A percentile compares a stretch with the other conserved stretches of the same genome.
phyloP scores from a whole-genome alignment of 2,113 vertebrate genomes.

The Sapayoa aenigma region DNA sequence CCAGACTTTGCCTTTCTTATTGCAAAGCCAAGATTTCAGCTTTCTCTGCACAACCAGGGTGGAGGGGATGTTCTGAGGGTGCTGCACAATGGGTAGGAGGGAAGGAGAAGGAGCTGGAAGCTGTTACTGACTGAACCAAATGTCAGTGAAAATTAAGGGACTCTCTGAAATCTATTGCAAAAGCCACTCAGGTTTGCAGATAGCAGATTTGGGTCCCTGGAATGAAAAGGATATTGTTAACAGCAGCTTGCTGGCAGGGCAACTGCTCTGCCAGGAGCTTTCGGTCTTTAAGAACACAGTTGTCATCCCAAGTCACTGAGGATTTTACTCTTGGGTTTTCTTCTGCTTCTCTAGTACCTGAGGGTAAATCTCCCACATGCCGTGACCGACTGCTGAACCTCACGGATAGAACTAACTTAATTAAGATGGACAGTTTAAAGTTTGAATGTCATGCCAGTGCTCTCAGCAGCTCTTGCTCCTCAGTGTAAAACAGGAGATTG shows the following conservation, averaged over 20 bases:
- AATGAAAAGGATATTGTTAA: conserved; percentile 65
- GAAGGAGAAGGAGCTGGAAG: not conserved
- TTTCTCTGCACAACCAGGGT: not conserved
- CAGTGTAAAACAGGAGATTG: not conserved
- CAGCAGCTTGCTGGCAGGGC: conserved; percentile 40
- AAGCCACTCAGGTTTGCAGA: conserved; percentile 35
- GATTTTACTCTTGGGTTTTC: conserved; percentile 47
- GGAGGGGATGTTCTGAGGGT: not conserved
- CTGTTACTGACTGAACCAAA: conserved; percentile 6
- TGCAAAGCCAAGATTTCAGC: not conserved
- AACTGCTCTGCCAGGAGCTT: conserved; percentile 56
- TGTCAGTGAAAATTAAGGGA: conserved; percentile 11
- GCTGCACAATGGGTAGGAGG: not conserved
- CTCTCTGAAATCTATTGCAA: not conserved
- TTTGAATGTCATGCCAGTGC: not conserved
- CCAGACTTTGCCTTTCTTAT: not conserved
- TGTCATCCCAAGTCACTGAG: conserved; percentile 55
- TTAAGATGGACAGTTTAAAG: conserved; percentile 43
- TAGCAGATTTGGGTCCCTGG: not conserved
- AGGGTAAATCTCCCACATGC: conserved; percentile 31
- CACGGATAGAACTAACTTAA: conserved; percentile 10
- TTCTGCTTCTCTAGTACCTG: conserved; percentile 14
- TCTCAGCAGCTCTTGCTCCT: not conserved
- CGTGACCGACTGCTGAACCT: conserved; percentile 33
- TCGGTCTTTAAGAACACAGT: conserved; percentile 37